Evolutionary conservation across 64 coral and sea anemone genomes (phyloP), one percentile per base, ranked within the genome.

Genomic region (Actinia equina): DNA sequence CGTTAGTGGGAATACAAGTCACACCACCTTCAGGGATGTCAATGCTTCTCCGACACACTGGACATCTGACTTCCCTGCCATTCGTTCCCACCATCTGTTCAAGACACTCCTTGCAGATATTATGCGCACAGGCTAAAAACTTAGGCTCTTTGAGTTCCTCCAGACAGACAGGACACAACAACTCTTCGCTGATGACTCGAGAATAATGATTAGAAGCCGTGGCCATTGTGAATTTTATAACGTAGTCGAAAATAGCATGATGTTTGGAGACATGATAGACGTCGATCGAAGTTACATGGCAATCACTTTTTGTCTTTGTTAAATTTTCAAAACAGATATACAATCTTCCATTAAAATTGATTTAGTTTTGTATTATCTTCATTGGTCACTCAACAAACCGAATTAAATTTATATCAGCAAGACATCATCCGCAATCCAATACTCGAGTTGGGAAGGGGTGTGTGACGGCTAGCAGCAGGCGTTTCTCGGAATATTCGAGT

Each of bases 101-200:
- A 17, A 97, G 88, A 49, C 94, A 97, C 37, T 44, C 88, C 69
- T 91, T 93, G 55, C 94, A 97, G 6, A 97, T 56, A 65, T 92
- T 92, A 80, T 92, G 90, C 45, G 90, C 77, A 83, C 90, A 69
- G 0, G 90, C 71, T 52, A 92, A 77, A 87, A 85, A 92, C 52
- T 92, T 92, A 4, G 90, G 90, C 44, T 92, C 90, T 20, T 43
- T 83, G 22, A 92, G 79, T 83, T 92, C 90, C 18, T 92, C 90
- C 17, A 92, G 79, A 83, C 90, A 92, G 20, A 92, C 74, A 46
- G 90, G 90, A 74, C 90, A 92, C 17, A 85, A 82, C 60, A 92
- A 59, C 44, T 92, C 90, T 92, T 92, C 90, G 59, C 44, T 92
- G 78, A 92, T 87, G 16, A 87, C 85, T 67, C 60, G 77, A 2